Evolutionary conservation across 2,113 vertebrate genomes (phyloP), one percentile per base, ranked within the genome.

Genomic region (Nipponia nippon): DNA sequence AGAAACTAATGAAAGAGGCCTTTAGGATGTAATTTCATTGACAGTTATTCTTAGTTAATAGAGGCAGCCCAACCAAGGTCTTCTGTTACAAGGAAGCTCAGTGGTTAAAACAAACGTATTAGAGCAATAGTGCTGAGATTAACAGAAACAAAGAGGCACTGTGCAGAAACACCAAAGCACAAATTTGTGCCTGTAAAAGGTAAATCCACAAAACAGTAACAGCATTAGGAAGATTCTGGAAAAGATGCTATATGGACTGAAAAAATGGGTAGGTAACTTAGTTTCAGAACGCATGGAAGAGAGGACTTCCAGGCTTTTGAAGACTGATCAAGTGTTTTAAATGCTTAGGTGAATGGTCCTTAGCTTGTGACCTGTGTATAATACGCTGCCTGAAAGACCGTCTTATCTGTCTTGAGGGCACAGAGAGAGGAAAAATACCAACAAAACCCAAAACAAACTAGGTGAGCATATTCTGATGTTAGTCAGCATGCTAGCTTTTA

Each of bases 1-100:
- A 96, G 96, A 83, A 96, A 83, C 78, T 96, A 97, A 94, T 94
- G 92, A 97, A 95, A 97, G 84, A 90, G 91, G 61, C 93, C 92
- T 94, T 90, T 76, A 84, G 93, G 72, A 91, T 87, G 81, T 87
- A 87, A 89, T 96, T 90, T 87, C 77, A 77, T 61, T 78, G 34
- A 91, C 71, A 81, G 70, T 66, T 94, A 73, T 76, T 96, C 92
- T 89, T 94, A 88, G 34, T 93, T 90, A 95, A 87, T 63, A 95
- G 61, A 90, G 56, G 83, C 44, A 94, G 82, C 62, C 32, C 53
- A 89, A 79, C 65, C 49, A 59, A 62, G 36, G 46, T 97, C 70
- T 90, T 76, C 52, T 86, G 26, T 90, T 71, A 76, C 76, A 80
- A 42, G 56, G 62, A 92, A 40, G 6, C 40, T 94, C 47, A 47